A percentile compares a stretch with the other conserved stretches of the same genome.
Conservation (phyloP, 2,797 vertebrate species). For the Balearica regulorum region DNA sequence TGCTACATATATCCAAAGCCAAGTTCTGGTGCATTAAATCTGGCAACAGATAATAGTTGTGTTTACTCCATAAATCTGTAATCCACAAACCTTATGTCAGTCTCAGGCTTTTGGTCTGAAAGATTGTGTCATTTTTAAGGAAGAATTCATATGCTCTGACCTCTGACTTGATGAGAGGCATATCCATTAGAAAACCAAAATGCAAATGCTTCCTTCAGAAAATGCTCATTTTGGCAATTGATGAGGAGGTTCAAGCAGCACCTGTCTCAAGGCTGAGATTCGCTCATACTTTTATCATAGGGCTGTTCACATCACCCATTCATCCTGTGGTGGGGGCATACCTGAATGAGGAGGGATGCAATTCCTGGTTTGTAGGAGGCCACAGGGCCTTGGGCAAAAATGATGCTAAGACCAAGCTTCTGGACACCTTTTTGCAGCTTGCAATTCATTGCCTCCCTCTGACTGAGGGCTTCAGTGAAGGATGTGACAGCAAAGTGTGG, state of each 20-base stretch:
- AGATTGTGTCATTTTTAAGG: not conserved
- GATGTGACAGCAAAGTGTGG: not conserved
- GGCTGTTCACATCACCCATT: not conserved
- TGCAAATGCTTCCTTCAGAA: not conserved
- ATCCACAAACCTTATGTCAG: not conserved
- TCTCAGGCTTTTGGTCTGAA: not conserved
- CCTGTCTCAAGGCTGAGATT: not conserved
- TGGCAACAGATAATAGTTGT: not conserved
- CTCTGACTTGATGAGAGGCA: not conserved
- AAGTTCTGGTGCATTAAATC: not conserved
- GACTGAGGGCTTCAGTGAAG: not conserved
- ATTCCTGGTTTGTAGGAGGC: not conserved
- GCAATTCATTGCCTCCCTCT: not conserved
- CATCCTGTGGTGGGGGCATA: not conserved
- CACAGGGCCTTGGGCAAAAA: not conserved
- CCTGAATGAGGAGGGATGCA: not conserved
- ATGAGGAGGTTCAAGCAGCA: not conserved
- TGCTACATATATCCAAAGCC: not conserved
- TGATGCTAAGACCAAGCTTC: not conserved
- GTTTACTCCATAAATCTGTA: not conserved
- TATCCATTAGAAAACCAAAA: not conserved
- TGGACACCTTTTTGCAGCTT: not conserved
- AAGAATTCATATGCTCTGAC: not conserved
- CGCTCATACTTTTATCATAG: not conserved
- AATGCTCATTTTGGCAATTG: not conserved